Evolutionary conservation across 2,113 vertebrate genomes (phyloP).

Genomic region (Planiliza haematocheilus): DNA sequence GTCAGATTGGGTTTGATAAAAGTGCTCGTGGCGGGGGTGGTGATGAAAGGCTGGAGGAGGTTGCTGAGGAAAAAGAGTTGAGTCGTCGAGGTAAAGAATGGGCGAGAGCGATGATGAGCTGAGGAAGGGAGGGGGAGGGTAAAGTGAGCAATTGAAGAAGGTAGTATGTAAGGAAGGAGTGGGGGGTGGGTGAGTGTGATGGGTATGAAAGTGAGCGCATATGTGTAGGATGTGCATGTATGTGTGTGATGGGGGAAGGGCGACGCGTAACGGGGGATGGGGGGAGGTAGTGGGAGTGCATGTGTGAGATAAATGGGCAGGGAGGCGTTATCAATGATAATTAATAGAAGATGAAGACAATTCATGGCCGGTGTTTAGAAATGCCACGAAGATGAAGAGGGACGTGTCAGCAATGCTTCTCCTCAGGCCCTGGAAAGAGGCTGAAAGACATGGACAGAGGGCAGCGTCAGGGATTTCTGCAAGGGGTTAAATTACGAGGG

Average conservation of each 20-base stretch:
- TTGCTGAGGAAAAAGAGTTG: constrained; percentile 16
- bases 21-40: constrained; percentile 23
- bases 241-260: constrained; percentile 52
- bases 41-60: neutral
- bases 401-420: constrained; percentile 33
- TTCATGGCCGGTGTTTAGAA: constrained; percentile 55
- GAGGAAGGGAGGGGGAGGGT: constrained; percentile 20
- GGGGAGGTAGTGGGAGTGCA: constrained; percentile 32
- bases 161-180: constrained; percentile 32
- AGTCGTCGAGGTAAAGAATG: constrained; percentile 26
- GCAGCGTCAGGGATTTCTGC: neutral
- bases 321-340: constrained; percentile 68
- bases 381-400: neutral
- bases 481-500: too few relatives aligned
- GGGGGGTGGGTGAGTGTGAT: constrained; percentile 16
- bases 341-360: constrained; percentile 63
- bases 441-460: neutral
- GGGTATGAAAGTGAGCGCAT: neutral
- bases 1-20: constrained; percentile 58
- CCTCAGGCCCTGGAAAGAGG: neutral
- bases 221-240: neutral
- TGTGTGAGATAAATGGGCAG: constrained; percentile 63
- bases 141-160: constrained; percentile 33
- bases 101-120: constrained; percentile 22
- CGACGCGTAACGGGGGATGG: neutral